Evolutionary conservation across 2,113 vertebrate genomes (phyloP), one percentile per base, ranked within the genome.

Genomic region (Montifringilla adamsi): DNA sequence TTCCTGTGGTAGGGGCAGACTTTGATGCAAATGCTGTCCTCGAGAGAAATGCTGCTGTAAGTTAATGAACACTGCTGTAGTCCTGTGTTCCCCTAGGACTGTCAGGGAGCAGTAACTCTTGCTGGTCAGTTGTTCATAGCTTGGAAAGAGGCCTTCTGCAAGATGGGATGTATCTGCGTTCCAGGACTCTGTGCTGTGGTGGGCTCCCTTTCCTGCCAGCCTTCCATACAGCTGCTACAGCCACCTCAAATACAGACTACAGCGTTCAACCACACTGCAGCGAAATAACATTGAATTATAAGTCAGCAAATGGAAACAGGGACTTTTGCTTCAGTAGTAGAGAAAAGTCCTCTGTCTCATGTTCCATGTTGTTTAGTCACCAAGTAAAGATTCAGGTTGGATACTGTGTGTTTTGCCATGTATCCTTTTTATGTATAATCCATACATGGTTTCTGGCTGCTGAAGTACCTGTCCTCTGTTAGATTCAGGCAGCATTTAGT

Each of bases 11-110:
- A 11, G 30, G 30, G 59, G 20, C 59, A 62, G 56, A 55, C 60
- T 67, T 58, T 50, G 52, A 77, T 94, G 90, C 59, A 86, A 88
- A 66, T 77, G 33, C 16, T 77, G 68, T 74, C 83, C 60, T 93
- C 6, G 2, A 35, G 1, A 75, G 76, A 90, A 79, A 37, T 86
- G 47, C 39, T 89, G 52, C 69, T 75, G 19, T 74, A 79, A 30
- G 33, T 37, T 94, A 24, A 47, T 63, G 55, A 86, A 47, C 5
- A 10, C 3, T 41, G 26, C 23, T 79, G 33, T 63, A 82, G 49
- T 63, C 2, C 0, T 13, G 17, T 33, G 21, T 30, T 83, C 24
- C 44, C 13, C 37, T 9, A 18, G n/a, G 20, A 19, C 43, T 89
- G 27, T 30, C 35, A 35, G 55, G 37, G 41, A 43, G 31, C 44